phyloP scores from a whole-genome alignment of 2,113 vertebrate species.

The Rhagologus leucostigma region DNA sequence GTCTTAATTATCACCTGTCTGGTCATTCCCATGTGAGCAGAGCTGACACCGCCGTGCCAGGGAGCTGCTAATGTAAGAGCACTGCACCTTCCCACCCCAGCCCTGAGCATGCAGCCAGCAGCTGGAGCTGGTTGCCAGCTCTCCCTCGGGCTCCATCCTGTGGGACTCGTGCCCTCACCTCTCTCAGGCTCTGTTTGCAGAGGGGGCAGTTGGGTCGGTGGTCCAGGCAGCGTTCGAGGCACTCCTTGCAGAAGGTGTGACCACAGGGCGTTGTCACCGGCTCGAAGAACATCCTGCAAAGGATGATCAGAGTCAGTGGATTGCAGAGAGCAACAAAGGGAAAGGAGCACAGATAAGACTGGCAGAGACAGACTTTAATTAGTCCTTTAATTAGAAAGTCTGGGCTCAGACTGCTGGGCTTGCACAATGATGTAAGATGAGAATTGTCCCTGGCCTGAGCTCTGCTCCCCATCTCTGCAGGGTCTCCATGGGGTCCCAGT shows the following conservation, averaged over 20 bases:
- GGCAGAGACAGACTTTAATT: not conserved
- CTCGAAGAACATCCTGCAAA: slow-evolving; percentile 82
- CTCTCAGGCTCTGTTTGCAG: slow-evolving; percentile 89
- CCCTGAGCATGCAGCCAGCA: not conserved
- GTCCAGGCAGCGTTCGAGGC: slow-evolving; percentile 87
- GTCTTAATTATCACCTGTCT: slow-evolving; percentile 27
- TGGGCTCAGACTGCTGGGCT: not conserved
- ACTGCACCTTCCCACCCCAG: not conserved
- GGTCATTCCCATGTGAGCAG: not conserved
- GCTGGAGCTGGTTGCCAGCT: not conserved
- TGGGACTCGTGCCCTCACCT: slow-evolving; percentile 50
- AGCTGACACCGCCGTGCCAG: accelerated
- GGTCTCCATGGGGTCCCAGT: not conserved
- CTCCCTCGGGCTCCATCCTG: accelerated
- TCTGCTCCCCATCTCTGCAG: not conserved
- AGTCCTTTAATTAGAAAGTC: not conserved
- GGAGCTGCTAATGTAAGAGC: not conserved
- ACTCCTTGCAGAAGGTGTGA: slow-evolving; percentile 91
- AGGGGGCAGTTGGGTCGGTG: slow-evolving; percentile 88
- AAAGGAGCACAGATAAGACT: not conserved
- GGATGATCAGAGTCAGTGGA: not conserved
- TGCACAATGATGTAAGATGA: not conserved
- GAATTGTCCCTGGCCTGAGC: not conserved
- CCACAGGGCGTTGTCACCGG: slow-evolving; percentile 89
- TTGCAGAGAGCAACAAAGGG: not conserved